Percentiles rank a stretch among this genome's conserved stretches.
Conservation (phyloP, 2,797 vertebrate genomes). For the Intellagama lesueurii region DNA sequence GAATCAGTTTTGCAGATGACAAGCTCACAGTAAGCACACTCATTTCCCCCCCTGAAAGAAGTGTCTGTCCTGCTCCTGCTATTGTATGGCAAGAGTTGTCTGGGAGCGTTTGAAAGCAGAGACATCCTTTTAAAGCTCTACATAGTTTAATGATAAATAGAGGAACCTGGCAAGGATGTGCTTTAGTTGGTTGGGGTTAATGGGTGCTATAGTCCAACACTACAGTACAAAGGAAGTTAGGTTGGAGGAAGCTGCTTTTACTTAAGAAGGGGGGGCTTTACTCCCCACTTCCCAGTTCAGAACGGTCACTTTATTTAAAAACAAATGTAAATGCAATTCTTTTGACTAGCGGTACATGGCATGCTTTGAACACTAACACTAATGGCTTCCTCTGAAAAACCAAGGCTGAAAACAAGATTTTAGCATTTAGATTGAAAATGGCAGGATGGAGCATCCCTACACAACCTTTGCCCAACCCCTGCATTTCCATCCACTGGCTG, state of each 20-base stretch:
- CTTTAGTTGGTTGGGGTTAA: background rate
- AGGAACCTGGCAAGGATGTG: slow-evolving; percentile 6
- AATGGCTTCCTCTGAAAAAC: slow-evolving; percentile 27
- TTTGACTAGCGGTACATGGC: background rate
- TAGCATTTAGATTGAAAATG: slow-evolving; percentile 32
- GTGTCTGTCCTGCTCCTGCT: background rate
- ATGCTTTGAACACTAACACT: background rate
- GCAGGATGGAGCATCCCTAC: background rate
- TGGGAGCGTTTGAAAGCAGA: background rate
- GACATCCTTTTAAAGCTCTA: background rate
- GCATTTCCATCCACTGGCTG: background rate
- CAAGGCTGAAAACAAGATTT: slow-evolving; percentile 6
- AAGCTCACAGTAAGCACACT: background rate
- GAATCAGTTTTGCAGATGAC: background rate
- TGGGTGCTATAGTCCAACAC: background rate
- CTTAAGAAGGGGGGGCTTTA: background rate
- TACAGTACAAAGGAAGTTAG: too few relatives aligned
- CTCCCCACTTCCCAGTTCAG: slow-evolving; percentile 19
- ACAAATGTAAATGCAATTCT: slow-evolving; percentile 3
- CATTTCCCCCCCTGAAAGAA: slow-evolving; percentile 9
- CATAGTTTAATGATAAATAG: background rate
- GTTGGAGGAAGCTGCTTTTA: background rate
- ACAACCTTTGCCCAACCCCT: background rate
- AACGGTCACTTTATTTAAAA: background rate
- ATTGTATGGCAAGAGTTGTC: background rate